Percentiles rank a stretch among this genome's conserved stretches.
phyloP scores from a whole-genome alignment of 2,888 invertebrate genomes.

The Cerceris rybyensis region DNA sequence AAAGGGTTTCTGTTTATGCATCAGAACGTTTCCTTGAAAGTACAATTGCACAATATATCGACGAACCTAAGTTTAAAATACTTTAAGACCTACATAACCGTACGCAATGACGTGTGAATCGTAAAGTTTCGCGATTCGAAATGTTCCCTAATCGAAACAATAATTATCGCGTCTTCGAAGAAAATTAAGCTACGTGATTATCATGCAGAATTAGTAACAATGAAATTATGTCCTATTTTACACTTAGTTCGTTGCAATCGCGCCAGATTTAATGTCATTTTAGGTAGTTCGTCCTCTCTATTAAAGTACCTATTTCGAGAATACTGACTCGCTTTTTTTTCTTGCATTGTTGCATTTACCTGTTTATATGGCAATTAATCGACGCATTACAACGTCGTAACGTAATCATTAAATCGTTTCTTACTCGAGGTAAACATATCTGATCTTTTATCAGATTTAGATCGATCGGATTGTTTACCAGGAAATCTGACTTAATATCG shows the following conservation, averaged over 20 bases:
- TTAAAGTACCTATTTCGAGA: slow-evolving; percentile 18
- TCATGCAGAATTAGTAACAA: not conserved
- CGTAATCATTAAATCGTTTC: slow-evolving; percentile 25
- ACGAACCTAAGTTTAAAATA: no score
- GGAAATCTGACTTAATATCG: no score
- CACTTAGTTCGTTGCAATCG: slow-evolving; percentile 6
- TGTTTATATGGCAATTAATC: slow-evolving; percentile 22
- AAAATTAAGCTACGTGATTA: no score
- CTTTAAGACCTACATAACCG: no score
- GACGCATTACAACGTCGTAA: slow-evolving; percentile 6
- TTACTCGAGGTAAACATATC: not conserved
- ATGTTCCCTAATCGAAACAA: no score
- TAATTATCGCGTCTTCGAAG: no score
- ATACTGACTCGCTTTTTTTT: slow-evolving; percentile 11
- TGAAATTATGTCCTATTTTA: slow-evolving; percentile 9
- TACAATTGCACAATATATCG: slow-evolving; percentile 8
- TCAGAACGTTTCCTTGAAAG: slow-evolving; percentile 10
- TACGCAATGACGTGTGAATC: no score
- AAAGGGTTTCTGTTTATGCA: slow-evolving; percentile 22
- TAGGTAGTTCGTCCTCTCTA: slow-evolving; percentile 7
- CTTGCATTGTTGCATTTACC: not conserved
- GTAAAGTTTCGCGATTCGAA: no score
- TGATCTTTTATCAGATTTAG: slow-evolving; percentile 3
- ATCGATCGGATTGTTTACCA: not conserved
- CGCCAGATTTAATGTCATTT: slow-evolving; percentile 11